Evolutionary conservation across 2,888 invertebrate species (phyloP).

Genomic region (Caenorhabditis sp.): DNA sequence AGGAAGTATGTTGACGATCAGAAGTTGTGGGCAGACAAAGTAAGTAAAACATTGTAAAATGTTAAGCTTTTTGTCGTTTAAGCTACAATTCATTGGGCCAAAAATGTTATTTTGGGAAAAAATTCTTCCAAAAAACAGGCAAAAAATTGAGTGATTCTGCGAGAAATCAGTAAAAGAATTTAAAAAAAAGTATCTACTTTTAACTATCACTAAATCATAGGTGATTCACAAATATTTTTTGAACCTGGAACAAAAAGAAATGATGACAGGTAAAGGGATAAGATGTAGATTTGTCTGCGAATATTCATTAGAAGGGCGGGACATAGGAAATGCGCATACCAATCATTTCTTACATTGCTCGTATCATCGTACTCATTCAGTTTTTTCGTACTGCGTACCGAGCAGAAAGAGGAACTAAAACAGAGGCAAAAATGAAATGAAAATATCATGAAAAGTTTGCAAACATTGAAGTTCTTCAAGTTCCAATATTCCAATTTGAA

Average conservation of each 20-base stretch:
- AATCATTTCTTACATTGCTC: slow-evolving; percentile 44
- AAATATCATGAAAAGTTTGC: background rate
- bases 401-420: background rate
- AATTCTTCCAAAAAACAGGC: too few species aligned
- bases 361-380: slow-evolving; percentile 14
- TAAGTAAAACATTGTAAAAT: too few species aligned
- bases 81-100: too few species aligned
- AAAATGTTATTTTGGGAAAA: too few species aligned
- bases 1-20: too few species aligned
- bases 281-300: slow-evolving; percentile 52
- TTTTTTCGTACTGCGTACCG: background rate
- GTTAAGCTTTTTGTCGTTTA: too few species aligned
- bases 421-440: background rate
- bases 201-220: background rate
- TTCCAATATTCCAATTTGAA: background rate
- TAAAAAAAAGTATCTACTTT: background rate
- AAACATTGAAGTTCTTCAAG: background rate
- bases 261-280: slow-evolving; percentile 37
- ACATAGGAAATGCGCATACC: slow-evolving; percentile 58
- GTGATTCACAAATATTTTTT: background rate
- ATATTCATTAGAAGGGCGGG: slow-evolving; percentile 56
- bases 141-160: background rate
- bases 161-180: background rate
- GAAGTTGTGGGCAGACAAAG: too few species aligned
- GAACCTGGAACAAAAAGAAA: background rate